A percentile compares a stretch with the other conserved stretches of the same genome.
These are phyloP conservation scores for Cyprinodon brontotheroides DNA, from an alignment of 2,113 vertebrate species.

Conservation along the genomic window DNA sequence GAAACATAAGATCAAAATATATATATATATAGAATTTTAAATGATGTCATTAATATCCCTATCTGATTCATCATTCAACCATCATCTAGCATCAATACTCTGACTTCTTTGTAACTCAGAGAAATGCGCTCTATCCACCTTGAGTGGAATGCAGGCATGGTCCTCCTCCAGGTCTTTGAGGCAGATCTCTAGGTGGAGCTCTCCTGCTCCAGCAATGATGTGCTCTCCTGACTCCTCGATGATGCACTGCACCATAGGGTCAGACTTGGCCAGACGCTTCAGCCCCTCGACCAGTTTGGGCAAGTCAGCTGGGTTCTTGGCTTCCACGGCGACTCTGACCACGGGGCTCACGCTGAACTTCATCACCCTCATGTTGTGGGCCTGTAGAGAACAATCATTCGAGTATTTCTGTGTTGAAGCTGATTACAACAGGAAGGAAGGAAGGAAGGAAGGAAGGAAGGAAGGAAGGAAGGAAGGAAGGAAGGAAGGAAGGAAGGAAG, in stretches of 20 bases:
- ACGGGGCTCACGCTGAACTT: conserved; percentile 97
- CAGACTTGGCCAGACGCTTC: conserved; percentile 94
- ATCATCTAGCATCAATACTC: neutral
- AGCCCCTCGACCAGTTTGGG: conserved; percentile 95
- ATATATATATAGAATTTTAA: neutral
- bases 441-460: neutral
- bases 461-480: neutral
- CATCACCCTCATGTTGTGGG: conserved; percentile 97
- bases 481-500: neutral
- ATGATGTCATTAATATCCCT: neutral
- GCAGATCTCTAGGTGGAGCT: conserved; percentile 95
- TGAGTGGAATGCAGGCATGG: conserved; percentile 94
- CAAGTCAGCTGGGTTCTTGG: conserved; percentile 93
- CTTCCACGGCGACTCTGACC: conserved; percentile 92
- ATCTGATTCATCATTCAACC: neutral
- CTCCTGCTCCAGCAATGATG: conserved; percentile 92
- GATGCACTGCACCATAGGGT: conserved; percentile 98
- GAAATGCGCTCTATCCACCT: conserved; percentile 76
- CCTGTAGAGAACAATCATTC: conserved; percentile 66
- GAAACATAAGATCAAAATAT: neutral
- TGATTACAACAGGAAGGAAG: neutral
- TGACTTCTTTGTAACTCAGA: neutral
- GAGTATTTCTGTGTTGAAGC: neutral
- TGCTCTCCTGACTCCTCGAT: conserved; percentile 96
- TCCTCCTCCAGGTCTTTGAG: conserved; percentile 96